Conservation (phyloP, 2,113 vertebrate species). For the Malurus alboscapulatus region DNA sequence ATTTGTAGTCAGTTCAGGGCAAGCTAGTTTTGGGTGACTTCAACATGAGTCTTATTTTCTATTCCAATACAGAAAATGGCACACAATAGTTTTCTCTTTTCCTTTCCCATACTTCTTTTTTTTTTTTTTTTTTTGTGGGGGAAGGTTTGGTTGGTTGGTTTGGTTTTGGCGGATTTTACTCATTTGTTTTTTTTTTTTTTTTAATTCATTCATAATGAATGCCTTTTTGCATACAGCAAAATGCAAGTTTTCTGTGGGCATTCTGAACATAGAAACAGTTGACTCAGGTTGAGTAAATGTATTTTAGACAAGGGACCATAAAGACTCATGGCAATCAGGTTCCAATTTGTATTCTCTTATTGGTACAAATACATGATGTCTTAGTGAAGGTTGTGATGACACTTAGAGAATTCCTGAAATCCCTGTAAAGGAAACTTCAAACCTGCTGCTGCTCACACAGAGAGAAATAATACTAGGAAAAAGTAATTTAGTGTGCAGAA, state of each 20-base stretch:
- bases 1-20: slow-evolving; percentile 1
- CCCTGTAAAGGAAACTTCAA: neutral
- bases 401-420: neutral
- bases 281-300: rapidly evolving
- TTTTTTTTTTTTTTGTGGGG: neutral
- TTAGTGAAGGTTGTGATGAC: neutral
- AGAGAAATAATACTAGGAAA: neutral
- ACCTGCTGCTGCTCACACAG: neutral
- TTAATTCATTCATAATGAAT: neutral
- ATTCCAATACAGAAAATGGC: neutral
- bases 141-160: rapidly evolving
- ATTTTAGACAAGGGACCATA: neutral
- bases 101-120: neutral
- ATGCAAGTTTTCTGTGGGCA: rapidly evolving
- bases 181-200: neutral
- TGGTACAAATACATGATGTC: rapidly evolving
- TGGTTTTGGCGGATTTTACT: rapidly evolving
- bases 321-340: neutral
- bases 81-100: neutral
- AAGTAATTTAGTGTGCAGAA: neutral
- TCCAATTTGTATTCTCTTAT: neutral
- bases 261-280: neutral
- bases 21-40: neutral
- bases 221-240: neutral
- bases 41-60: neutral